Percentiles rank a stretch among this genome's conserved stretches.
phyloP scores from a whole-genome alignment of 2,888 invertebrate species.

The Patella pellucida region DNA sequence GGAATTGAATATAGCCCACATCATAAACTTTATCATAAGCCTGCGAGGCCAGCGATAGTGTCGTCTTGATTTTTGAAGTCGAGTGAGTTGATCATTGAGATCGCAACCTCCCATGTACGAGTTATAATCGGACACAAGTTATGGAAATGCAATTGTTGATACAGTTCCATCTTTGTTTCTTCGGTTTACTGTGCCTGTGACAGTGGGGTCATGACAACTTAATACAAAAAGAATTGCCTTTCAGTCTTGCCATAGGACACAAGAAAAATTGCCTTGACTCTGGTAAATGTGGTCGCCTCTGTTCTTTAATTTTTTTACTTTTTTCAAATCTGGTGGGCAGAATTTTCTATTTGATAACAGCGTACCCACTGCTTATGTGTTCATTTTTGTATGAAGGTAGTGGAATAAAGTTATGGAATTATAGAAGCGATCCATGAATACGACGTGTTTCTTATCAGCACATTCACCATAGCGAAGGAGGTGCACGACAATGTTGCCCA shows the following conservation, averaged over 20 bases:
- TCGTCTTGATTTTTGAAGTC: conserved; percentile 21
- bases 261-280: background rate
- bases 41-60: conserved; percentile 30
- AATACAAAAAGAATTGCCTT: conserved; percentile 27
- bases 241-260: conserved; percentile 24
- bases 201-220: conserved; percentile 17
- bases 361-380: background rate
- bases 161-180: conserved; percentile 16
- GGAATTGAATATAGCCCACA: conserved; percentile 20
- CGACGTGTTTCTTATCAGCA: too few relatives aligned
- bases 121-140: too few relatives aligned
- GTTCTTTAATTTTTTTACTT: background rate
- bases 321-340: background rate
- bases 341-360: background rate
- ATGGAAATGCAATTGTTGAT: conserved; percentile 19
- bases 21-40: conserved; percentile 30
- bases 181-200: conserved; percentile 15
- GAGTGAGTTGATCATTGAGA: conserved; percentile 31
- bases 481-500: too few relatives aligned
- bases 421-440: too few relatives aligned
- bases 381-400: conserved; percentile 8
- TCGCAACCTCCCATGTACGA: conserved; percentile 36
- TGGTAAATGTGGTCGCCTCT: background rate
- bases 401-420: too few relatives aligned
- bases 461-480: too few relatives aligned